Conservation (phyloP, 2,888 invertebrate genomes). For the Drosophila siamana region DNA sequence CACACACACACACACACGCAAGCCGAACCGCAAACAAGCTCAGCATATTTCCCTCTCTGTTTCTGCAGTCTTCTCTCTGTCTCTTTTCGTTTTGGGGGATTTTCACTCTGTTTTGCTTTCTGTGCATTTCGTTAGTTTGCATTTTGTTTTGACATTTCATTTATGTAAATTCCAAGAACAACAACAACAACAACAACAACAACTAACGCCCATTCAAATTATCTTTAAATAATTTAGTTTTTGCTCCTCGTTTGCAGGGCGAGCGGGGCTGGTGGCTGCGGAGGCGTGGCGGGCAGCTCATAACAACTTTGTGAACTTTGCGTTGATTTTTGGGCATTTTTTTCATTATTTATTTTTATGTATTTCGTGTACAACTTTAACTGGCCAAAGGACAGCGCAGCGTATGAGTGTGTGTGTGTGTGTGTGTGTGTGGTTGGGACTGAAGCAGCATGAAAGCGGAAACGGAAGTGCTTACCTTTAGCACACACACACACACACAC, state of each 20-base stretch:
- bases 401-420: conserved; percentile 19
- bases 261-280: background rate
- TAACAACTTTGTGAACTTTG: conserved; percentile 44
- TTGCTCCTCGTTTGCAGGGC: background rate
- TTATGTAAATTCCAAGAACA: conserved; percentile 72
- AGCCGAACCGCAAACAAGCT: conserved; percentile 63
- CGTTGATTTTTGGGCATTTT: conserved; percentile 25
- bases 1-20: conserved; percentile 21
- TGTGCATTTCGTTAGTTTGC: conserved; percentile 58
- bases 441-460: conserved; percentile 73
- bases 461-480: conserved; percentile 76
- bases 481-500: conserved; percentile 43
- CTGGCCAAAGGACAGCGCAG: conserved; percentile 48
- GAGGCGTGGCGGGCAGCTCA: conserved; percentile 27
- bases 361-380: conserved; percentile 15
- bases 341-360: conserved; percentile 6
- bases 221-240: conserved; percentile 78
- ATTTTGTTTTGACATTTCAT: conserved; percentile 72
- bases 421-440: conserved; percentile 21
- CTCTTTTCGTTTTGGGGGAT: conserved; percentile 14
- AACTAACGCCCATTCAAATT: conserved; percentile 72
- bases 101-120: conserved; percentile 24
- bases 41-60: conserved; percentile 54
- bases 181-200: conserved; percentile 55
- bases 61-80: conserved; percentile 4